Percentiles rank a stretch among this genome's conserved stretches.
Evolutionary conservation across 2,113 vertebrate species (phyloP).

Genomic region (Dasyurus viverrinus): DNA sequence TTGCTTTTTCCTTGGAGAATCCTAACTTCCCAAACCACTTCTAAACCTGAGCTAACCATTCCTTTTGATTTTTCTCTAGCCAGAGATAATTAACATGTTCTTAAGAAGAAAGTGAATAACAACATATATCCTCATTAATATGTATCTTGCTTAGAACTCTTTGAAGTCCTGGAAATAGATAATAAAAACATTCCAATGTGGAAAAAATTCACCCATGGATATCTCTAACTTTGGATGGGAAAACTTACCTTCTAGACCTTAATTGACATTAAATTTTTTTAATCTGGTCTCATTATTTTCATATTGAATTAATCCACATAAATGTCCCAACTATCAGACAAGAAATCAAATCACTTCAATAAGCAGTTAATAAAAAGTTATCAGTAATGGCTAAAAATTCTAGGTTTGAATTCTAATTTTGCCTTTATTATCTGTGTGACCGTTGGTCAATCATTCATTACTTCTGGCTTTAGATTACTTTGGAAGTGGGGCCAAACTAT

Average conservation of each 20-base stretch:
- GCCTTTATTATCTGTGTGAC: background rate
- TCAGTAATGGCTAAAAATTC: too few species aligned
- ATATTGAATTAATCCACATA: background rate
- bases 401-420: background rate
- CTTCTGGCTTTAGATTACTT: background rate
- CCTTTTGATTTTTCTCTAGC: conserved; percentile 7
- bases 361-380: background rate
- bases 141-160: conserved; percentile 9
- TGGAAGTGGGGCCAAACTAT: background rate
- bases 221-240: background rate
- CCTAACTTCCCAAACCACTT: background rate
- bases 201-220: background rate
- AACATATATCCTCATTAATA: background rate
- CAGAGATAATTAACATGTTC: background rate
- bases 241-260: background rate
- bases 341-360: background rate
- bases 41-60: conserved; percentile 1
- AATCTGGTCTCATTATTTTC: background rate
- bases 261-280: background rate
- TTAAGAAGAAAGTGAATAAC: background rate
- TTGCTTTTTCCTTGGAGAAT: conserved; percentile 19
- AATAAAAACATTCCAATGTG: background rate
- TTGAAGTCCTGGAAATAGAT: background rate
- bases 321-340: background rate
- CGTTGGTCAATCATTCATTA: background rate